Evolutionary conservation across 2,888 invertebrate species (phyloP), one percentile per base, ranked within the genome.

Genomic region (Apocheima hispidaria): DNA sequence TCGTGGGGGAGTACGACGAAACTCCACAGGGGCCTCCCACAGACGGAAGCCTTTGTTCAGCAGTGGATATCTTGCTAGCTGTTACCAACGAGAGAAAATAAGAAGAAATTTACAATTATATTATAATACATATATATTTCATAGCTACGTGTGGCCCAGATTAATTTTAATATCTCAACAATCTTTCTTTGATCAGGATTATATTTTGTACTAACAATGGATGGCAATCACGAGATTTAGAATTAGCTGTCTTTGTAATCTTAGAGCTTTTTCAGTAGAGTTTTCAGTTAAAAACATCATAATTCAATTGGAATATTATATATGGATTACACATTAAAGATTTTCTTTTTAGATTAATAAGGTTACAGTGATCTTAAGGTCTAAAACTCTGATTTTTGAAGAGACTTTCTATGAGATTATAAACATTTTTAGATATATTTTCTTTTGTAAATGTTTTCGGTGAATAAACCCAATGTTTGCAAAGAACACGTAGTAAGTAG

Each of bases 161-260:
- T 50, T 50, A 36, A 36, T 36, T 38, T 38, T 50, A 5, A 16
- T 36, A 23, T 26, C 35, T 36, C 36, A 38, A 50, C 36, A 26
- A 36, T 16, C 33, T 49, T 49, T 35, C 49, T 50, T 50, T 50
- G 23, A 36, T 26, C 50, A 38, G n/a, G 12, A 16, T 36, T 26
- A 35, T 26, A 50, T 36, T 50, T 23, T 2, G 4, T 35, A 14
- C 7, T 12, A 26, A 50, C 50, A 50, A 50, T 38, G 36, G 50
- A 26, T 16, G 36, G 10, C 36, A 50, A 50, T 50, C 36, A 38
- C 23, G 12, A 50, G 18, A 14, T 10, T 2, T 16, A 2, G 50
- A 26, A 38, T 50, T 36, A 50, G 36, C 36, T 26, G 10, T 1
- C 21, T 50, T 50, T 50, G 36, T 23, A 16, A 23, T 35, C 23